Base-by-base conservation (phyloP, 2,888 invertebrate genomes). In the Drosophila kambysellisi region DNA sequence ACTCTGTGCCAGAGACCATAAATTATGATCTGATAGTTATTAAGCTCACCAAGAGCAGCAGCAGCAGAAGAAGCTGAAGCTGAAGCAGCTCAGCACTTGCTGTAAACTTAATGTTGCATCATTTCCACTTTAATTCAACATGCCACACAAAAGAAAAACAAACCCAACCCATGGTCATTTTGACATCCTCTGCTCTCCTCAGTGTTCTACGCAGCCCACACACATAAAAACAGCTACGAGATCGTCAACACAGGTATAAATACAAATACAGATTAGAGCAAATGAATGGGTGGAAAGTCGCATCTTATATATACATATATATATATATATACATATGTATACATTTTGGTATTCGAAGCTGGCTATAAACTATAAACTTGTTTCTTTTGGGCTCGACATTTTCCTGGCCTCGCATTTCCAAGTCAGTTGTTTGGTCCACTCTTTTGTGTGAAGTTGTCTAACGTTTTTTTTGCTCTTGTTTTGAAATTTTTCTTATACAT, bases 21-120 rank as follows among this genome's bases (percentile, higher is more conserved):
- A 81, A 88, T 76, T 79, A 79, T 87, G 79, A 88, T 84, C 84
- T 83, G 81, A 76, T 85, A 79, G 85, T 74, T 81, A 85, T 84
- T 79, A 73, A 60, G 88, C 68, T 62, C 76, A 75, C 66, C 43
- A 62, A 53, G 50, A 53, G 56, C 46, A 39, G 35, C 62, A 43
- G 32, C 39, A 48, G 43, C 32, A 52, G 48, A 15, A 8, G 37
- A 11, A 43, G 37, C 37, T 37, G 46, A 46, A 70, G 66, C 41
- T 61, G 53, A 59, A 51, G 20, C 46, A 25, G 54, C 60, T 66
- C 66, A 50, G 54, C 60, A 70, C n/a, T 50, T 17, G 51, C 50
- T 57, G 41, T 74, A 48, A 66, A 63, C 54, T 72, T 71, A 79
- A 79, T 79, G 78, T 79, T 76, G 76, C 73, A 78, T 78, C 76